phyloP scores from a whole-genome alignment of 2,113 vertebrate species.

The Mungos mungo region DNA sequence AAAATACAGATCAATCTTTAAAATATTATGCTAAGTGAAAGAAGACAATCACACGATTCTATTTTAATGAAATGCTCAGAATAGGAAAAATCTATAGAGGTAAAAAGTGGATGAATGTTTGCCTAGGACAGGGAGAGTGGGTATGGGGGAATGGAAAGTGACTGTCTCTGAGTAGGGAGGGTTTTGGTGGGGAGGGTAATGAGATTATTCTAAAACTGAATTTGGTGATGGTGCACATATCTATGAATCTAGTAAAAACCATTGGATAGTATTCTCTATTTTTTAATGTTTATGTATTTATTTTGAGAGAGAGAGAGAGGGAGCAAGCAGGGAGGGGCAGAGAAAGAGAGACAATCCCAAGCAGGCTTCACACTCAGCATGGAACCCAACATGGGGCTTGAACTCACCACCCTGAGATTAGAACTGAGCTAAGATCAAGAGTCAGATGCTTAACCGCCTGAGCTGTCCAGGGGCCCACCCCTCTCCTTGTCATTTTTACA shows the following conservation, averaged over 20 bases:
- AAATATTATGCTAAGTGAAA: neutral
- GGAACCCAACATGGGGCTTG: too few species aligned
- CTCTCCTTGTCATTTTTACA: neutral
- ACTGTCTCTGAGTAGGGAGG: neutral
- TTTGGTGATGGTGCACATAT: neutral
- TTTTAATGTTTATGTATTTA: too few species aligned
- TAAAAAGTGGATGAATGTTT: neutral
- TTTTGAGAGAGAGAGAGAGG: too few species aligned
- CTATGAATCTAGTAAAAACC: neutral
- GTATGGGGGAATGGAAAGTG: neutral
- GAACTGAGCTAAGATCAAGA: too few species aligned
- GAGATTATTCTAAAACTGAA: neutral
- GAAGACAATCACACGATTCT: neutral
- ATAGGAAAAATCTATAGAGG: neutral
- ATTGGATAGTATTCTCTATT: neutral
- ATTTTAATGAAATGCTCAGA: neutral
- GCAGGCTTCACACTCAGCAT: too few species aligned
- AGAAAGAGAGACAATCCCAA: too few species aligned
- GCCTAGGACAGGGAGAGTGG: neutral
- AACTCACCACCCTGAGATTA: too few species aligned
- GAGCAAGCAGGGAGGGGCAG: too few species aligned
- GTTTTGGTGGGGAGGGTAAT: neutral
- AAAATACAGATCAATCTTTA: neutral
- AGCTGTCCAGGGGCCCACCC: too few species aligned
- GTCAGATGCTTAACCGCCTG: too few species aligned